Evolutionary conservation across 2,113 vertebrate species (phyloP).

Genomic region (Cavia aperea): DNA sequence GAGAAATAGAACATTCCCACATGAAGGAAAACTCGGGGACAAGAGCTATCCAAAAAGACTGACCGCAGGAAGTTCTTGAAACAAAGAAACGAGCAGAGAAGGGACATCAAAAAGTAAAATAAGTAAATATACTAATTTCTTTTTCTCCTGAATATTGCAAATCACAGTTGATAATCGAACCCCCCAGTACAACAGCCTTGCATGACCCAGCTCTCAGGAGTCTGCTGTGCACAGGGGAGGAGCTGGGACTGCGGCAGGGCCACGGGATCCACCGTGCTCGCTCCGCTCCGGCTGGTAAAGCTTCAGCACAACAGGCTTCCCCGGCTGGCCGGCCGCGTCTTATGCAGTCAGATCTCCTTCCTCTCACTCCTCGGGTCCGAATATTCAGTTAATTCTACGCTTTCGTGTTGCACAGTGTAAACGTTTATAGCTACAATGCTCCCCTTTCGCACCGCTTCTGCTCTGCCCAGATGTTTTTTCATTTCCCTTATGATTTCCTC

Average conservation of each 20-base stretch:
- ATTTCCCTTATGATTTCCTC: neutral
- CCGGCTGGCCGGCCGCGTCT: neutral
- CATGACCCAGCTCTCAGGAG: neutral
- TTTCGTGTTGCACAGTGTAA: neutral
- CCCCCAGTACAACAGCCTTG: neutral
- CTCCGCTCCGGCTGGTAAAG: neutral
- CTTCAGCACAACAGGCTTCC: neutral
- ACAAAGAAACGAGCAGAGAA: neutral
- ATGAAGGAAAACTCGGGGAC: neutral
- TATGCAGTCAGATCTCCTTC: neutral
- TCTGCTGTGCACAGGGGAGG: no score
- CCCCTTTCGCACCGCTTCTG: neutral
- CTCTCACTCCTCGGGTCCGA: neutral
- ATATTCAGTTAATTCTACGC: no score
- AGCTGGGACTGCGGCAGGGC: neutral
- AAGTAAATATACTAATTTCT: neutral
- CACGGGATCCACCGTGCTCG: neutral
- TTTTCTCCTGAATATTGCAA: neutral
- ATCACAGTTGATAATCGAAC: neutral
- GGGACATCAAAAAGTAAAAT: neutral
- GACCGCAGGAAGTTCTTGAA: neutral
- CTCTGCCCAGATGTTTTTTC: neutral
- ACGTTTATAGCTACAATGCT: neutral
- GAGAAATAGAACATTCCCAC: neutral
- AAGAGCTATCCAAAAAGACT: neutral